A percentile compares a stretch with the other conserved stretches of the same genome.
Conservation (phyloP, 2,113 vertebrate species). For the Collichthys lucidus region DNA sequence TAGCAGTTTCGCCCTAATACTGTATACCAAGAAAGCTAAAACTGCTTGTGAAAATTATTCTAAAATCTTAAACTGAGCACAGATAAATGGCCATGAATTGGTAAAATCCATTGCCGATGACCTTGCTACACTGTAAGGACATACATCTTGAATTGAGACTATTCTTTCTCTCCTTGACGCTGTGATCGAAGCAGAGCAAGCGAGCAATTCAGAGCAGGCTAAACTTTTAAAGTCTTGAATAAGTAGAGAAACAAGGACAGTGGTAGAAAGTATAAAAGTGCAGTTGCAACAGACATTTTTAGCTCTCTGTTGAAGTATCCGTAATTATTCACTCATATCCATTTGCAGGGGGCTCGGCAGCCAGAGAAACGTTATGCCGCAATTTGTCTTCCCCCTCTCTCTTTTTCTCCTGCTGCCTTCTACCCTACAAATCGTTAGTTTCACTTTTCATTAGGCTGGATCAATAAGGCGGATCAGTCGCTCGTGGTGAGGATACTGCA, state of each 20-base stretch:
- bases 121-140: background rate
- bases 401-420: conserved; percentile 52
- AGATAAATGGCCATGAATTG: conserved; percentile 30
- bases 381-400: conserved; percentile 74
- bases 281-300: conserved; percentile 40
- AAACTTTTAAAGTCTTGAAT: conserved; percentile 15
- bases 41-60: background rate
- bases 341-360: conserved; percentile 64
- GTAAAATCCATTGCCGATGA: conserved; percentile 5
- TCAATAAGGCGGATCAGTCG: conserved; percentile 79
- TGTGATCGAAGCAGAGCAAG: background rate
- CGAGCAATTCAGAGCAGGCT: conserved; percentile 12
- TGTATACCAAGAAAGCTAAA: background rate
- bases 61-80: conserved; percentile 9
- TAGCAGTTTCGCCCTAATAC: background rate
- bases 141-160: conserved; percentile 5
- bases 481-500: conserved; percentile 69
- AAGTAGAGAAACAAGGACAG: background rate
- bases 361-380: conserved; percentile 61
- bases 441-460: conserved; percentile 84
- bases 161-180: background rate
- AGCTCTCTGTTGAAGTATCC: conserved; percentile 51
- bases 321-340: conserved; percentile 77
- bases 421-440: conserved; percentile 65
- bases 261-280: conserved; percentile 1